Conservation (phyloP, 2,113 vertebrate species). For the Strix aluco region DNA sequence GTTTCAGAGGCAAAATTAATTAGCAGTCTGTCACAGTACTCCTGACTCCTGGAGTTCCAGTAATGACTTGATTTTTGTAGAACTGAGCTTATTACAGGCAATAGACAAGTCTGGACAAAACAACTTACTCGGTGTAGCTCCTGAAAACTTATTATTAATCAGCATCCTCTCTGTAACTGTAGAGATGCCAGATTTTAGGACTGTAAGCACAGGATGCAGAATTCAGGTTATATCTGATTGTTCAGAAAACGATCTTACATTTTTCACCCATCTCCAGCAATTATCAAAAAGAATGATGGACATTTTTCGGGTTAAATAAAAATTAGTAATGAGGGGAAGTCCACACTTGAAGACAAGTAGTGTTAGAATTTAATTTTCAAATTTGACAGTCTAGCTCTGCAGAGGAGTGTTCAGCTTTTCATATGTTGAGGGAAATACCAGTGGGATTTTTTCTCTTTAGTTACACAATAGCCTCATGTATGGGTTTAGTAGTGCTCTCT, state of each 20-base stretch:
- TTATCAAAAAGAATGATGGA: not conserved
- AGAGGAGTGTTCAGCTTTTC: not conserved
- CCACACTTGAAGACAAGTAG: not conserved
- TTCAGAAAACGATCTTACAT: not conserved
- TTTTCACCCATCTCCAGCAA: not conserved
- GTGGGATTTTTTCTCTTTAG: not conserved
- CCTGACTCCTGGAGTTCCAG: constrained; percentile 64
- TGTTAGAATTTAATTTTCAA: not conserved
- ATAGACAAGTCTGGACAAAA: constrained; percentile 74
- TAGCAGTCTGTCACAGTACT: constrained; percentile 67
- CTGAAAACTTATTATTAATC: constrained; percentile 1
- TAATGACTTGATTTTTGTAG: constrained; percentile 73
- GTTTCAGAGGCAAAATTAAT: constrained; percentile 76
- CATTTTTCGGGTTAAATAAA: not conserved
- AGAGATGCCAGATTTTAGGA: not conserved
- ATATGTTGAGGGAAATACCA: not conserved
- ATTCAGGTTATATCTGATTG: not conserved
- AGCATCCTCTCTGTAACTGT: not conserved
- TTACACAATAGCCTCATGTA: not conserved
- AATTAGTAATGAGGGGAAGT: not conserved
- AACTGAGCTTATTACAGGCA: constrained; percentile 53
- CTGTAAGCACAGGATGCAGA: not conserved
- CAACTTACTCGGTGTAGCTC: constrained; percentile 21
- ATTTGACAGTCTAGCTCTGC: not conserved
- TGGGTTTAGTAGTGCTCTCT: not conserved